phyloP scores from a whole-genome alignment of 2,888 invertebrate species.

The Tillus elongatus region DNA sequence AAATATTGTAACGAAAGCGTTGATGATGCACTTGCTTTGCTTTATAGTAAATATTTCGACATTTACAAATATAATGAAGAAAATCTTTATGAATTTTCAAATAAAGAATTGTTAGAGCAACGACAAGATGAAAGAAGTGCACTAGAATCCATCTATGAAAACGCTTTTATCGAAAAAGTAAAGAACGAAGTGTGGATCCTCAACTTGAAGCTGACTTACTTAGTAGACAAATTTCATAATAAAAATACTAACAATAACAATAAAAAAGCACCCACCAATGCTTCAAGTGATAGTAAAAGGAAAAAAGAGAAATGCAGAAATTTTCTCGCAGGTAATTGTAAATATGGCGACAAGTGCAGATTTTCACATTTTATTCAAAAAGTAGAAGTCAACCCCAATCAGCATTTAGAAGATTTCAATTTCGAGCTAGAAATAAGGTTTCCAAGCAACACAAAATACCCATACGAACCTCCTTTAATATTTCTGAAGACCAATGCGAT shows the following conservation, averaged over 20 bases:
- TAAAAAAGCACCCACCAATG: conserved; percentile 35
- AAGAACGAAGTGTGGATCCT: conserved; percentile 61
- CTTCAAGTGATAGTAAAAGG: conserved; percentile 41
- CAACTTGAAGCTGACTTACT: conserved; percentile 57
- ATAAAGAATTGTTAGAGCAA: conserved; percentile 53
- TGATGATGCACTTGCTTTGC: conserved; percentile 60
- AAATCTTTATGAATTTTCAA: conserved; percentile 41
- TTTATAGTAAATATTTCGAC: conserved; percentile 63
- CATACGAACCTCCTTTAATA: conserved; percentile 63
- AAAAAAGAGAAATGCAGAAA: conserved; percentile 55
- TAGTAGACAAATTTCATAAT: conserved; percentile 44
- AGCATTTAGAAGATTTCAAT: conserved; percentile 40
- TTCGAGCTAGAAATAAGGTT: conserved; percentile 70
- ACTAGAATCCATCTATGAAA: conserved; percentile 68
- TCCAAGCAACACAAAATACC: conserved; percentile 60
- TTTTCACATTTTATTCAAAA: conserved; percentile 57
- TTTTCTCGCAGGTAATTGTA: conserved; percentile 56
- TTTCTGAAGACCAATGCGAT: conserved; percentile 57
- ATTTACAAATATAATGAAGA: conserved; percentile 32
- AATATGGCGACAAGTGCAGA: conserved; percentile 64
- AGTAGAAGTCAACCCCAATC: conserved; percentile 33
- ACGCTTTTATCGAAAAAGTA: conserved; percentile 59
- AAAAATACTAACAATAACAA: conserved; percentile 38
- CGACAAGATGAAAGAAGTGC: conserved; percentile 64
- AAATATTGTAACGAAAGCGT: conserved; percentile 56